These are phyloP conservation scores for Ceramica pisi DNA, from an alignment of 2,888 invertebrate genomes.

Conservation along the genomic window DNA sequence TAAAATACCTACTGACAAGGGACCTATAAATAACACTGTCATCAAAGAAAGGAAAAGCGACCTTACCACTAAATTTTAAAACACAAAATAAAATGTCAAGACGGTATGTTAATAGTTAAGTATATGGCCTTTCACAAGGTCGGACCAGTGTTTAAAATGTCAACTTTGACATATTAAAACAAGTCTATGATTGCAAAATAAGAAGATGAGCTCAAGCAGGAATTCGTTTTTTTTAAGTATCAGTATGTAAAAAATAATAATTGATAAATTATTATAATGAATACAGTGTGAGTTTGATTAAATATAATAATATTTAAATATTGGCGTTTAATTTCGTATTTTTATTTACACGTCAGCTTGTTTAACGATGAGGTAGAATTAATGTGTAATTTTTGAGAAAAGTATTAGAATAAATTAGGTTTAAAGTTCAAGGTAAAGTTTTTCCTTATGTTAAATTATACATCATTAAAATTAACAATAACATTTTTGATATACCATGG, in stretches of 20 bases:
- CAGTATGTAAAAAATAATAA: constrained; percentile 26
- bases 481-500: too few relatives aligned
- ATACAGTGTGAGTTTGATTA: not conserved
- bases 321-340: constrained; percentile 1
- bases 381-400: not conserved
- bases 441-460: not conserved
- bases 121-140: constrained; percentile 77
- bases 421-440: constrained; percentile 3
- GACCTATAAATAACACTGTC: constrained; percentile 3
- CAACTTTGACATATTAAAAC: constrained; percentile 83
- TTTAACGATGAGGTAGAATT: not conserved
- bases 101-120: constrained; percentile 60
- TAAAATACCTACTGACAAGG: not conserved
- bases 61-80: constrained; percentile 42
- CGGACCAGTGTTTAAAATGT: constrained; percentile 68
- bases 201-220: constrained; percentile 62
- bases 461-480: not conserved
- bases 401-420: not conserved
- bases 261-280: constrained; percentile 19
- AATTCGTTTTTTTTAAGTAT: constrained; percentile 38
- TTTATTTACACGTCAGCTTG: constrained; percentile 3
- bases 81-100: constrained; percentile 58
- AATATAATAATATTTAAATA: constrained; percentile 22
- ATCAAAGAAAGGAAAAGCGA: constrained; percentile 45
- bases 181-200: constrained; percentile 72